Base-by-base conservation (phyloP, 2,888 invertebrate genomes). In the Melangyna quadrimaculata region DNA sequence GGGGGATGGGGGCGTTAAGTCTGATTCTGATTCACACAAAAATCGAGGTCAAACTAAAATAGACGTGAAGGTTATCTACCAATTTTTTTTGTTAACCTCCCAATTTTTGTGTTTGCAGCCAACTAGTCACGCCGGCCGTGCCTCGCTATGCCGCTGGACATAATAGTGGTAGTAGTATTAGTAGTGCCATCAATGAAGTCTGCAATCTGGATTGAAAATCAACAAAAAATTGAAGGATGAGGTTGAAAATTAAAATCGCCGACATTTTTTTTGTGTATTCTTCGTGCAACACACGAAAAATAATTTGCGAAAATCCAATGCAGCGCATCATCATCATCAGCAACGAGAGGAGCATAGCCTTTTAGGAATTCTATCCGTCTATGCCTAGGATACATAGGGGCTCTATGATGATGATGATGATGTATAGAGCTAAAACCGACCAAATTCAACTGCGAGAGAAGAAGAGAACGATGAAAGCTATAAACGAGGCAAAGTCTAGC, bases 21-120 rank as follows among this genome's bases (percentile, higher is more conserved):
- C 29, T 77, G 80, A 86, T 78, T 73, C 45, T 78, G 81, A 86
- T 78, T 81, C 86, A 77, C 79, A 74, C 74, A 65, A 86, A 78
- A 86, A 86, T 81, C 77, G 81, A 86, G 86, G 86, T 86, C 86
- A 86, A n/a, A 81, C 86, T 81, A 86, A 65, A 86, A 86, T 81
- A 81, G 86, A 81, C 77, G 77, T 57, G 81, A 86, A 86, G 86
- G 86, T 86, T 86, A n/a, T n/a, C n/a, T n/a, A 86, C 48, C 71
- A 53, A 9, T 32, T 45, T 63, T 43, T 40, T 63, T 29, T n/a
- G n/a, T n/a, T 27, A 37, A 37, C 35, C 59, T 59, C 37, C 35
- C 19, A 35, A 75, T 74, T 70, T 63, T 63, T 40, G 45, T 57
- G 24, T 43, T 40, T 48, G 55, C 57, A 45, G 40, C 63, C 53